Conservation (phyloP, 2,888 invertebrate genomes). For the Calliopum simillimum region DNA sequence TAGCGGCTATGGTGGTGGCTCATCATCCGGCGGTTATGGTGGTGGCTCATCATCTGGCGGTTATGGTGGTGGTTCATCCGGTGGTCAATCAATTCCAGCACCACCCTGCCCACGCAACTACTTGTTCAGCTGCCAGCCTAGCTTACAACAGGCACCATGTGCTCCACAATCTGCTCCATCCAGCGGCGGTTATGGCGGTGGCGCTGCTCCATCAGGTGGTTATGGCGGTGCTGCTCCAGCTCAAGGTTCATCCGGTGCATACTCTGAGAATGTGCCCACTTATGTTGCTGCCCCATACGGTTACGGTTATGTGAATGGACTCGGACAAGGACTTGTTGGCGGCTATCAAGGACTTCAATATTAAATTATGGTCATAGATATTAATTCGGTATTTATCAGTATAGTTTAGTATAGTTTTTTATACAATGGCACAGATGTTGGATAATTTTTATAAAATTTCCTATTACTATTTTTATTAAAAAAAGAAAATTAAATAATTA, state of each 20-base stretch:
- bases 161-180: conserved; percentile 10
- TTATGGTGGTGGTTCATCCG: not conserved
- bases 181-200: not conserved
- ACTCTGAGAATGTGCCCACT: conserved; percentile 41
- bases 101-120: conserved; percentile 42
- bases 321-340: not conserved
- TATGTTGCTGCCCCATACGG: conserved; percentile 29
- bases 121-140: conserved; percentile 45
- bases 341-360: too few species aligned
- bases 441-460: too few species aligned
- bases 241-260: conserved; percentile 34
- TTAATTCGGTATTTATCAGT: too few species aligned
- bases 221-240: not conserved
- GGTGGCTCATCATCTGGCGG: not conserved
- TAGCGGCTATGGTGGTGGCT: conserved; percentile 9
- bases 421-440: too few species aligned
- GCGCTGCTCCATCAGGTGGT: not conserved
- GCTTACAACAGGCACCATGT: conserved; percentile 41
- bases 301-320: not conserved
- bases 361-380: too few species aligned
- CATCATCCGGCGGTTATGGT: conserved; percentile 6
- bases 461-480: too few species aligned
- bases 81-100: conserved; percentile 23
- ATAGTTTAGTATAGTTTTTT: too few species aligned
- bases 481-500: too few species aligned